phyloP scores from a whole-genome alignment of 1,140 invertebrate species.

The Drosophila pectinifera region DNA sequence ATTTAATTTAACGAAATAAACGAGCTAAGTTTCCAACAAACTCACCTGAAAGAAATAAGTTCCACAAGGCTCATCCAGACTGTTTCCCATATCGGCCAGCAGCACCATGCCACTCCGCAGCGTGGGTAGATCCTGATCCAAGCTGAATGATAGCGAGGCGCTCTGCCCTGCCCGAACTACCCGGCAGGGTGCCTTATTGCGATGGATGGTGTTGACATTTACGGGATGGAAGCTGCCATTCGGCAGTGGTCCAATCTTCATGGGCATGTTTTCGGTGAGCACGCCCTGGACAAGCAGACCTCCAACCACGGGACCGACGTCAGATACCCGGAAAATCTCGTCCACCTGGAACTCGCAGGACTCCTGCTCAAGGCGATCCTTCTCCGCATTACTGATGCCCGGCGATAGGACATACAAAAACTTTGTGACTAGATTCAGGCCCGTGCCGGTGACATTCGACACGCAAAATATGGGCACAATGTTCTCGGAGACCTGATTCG shows the following conservation, averaged over 20 bases:
- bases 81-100: conserved; percentile 85
- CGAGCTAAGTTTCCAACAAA: background rate
- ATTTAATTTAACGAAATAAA: background rate
- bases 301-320: conserved; percentile 93
- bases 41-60: conserved; percentile 92
- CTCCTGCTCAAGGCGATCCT: conserved; percentile 91
- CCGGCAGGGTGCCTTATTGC: conserved; percentile 95
- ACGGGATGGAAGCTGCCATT: conserved; percentile 93
- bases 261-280: conserved; percentile 90
- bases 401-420: conserved; percentile 92
- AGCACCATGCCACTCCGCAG: conserved; percentile 95
- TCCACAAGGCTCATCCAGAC: conserved; percentile 87
- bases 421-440: conserved; percentile 91
- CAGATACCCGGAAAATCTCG: conserved; percentile 94
- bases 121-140: conserved; percentile 86
- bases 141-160: conserved; percentile 92
- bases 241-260: conserved; percentile 91
- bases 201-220: conserved; percentile 93
- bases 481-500: conserved; percentile 87
- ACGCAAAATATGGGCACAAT: conserved; percentile 95
- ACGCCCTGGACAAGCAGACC: conserved; percentile 94
- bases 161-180: conserved; percentile 95
- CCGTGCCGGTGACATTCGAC: conserved; percentile 97
- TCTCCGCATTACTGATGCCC: conserved; percentile 88
- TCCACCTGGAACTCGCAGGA: conserved; percentile 96